These are phyloP conservation scores for Pseudopodoces humilis DNA, from an alignment of 2,113 vertebrate species.

Conservation along the genomic window DNA sequence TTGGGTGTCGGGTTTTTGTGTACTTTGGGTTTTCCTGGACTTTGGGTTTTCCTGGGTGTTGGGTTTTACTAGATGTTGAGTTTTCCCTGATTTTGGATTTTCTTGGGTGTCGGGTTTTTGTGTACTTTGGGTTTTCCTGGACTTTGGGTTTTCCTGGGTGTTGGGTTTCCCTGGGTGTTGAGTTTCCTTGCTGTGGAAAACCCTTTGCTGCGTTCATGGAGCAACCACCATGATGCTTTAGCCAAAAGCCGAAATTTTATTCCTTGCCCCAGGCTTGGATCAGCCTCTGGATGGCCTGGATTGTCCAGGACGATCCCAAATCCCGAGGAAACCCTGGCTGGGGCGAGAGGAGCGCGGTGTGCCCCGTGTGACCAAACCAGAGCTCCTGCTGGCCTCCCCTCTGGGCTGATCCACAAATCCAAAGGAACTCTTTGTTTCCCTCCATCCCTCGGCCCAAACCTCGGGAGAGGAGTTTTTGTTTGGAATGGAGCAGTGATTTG, in stretches of 20 bases:
- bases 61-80: accelerated
- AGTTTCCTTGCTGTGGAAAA: not conserved
- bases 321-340: not conserved
- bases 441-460: not conserved
- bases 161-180: accelerated
- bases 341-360: accelerated
- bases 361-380: accelerated
- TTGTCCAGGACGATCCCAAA: not conserved
- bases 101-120: too few relatives aligned
- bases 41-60: accelerated
- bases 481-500: not conserved
- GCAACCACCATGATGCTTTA: accelerated
- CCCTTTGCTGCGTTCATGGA: accelerated
- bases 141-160: accelerated
- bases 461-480: not conserved
- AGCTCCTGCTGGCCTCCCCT: not conserved
- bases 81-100: not conserved
- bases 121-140: not conserved
- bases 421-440: not conserved
- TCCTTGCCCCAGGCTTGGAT: not conserved
- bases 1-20: accelerated
- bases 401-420: not conserved
- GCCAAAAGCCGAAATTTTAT: not conserved
- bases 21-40: accelerated
- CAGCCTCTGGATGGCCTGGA: not conserved